Conservation (phyloP, 2,888 invertebrate genomes). For the Automeris io region DNA sequence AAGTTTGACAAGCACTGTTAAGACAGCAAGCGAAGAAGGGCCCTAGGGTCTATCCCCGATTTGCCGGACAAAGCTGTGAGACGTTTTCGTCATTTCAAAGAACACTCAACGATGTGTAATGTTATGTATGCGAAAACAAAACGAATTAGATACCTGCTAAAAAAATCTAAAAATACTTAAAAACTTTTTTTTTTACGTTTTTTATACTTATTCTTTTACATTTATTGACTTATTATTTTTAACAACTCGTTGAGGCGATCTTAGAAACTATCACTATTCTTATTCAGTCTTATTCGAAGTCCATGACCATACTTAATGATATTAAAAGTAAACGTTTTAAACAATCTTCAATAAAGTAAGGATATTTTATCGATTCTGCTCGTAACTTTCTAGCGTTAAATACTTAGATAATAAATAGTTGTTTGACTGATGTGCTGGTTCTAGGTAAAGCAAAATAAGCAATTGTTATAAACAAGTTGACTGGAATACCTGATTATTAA, state of each 20-base stretch:
- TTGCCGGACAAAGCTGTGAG: conserved; percentile 24
- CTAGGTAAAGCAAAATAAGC: conserved; percentile 11
- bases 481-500: conserved; percentile 10
- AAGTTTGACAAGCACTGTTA: conserved; percentile 33
- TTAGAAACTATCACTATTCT: no score
- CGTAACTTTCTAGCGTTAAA: conserved; percentile 3
- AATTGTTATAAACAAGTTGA: conserved; percentile 9
- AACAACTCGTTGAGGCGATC: no score
- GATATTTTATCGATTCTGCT: not conserved
- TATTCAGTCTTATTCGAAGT: no score
- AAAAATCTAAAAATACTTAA: conserved; percentile 50
- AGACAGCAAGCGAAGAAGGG: conserved; percentile 22
- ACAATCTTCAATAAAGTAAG: no score
- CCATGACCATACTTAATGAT: no score
- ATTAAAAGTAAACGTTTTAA: no score
- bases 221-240: no score
- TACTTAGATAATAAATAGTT: conserved; percentile 6
- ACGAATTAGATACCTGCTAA: no score
- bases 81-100: conserved; percentile 33
- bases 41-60: conserved; percentile 28
- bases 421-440: conserved; percentile 8
- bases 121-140: no score
- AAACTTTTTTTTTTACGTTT: no score
- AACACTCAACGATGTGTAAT: no score
- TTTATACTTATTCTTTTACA: no score